Percentiles rank a stretch among this genome's conserved stretches.
Evolutionary conservation across 2,888 invertebrate species (phyloP).

Genomic region (Arge pagana): DNA sequence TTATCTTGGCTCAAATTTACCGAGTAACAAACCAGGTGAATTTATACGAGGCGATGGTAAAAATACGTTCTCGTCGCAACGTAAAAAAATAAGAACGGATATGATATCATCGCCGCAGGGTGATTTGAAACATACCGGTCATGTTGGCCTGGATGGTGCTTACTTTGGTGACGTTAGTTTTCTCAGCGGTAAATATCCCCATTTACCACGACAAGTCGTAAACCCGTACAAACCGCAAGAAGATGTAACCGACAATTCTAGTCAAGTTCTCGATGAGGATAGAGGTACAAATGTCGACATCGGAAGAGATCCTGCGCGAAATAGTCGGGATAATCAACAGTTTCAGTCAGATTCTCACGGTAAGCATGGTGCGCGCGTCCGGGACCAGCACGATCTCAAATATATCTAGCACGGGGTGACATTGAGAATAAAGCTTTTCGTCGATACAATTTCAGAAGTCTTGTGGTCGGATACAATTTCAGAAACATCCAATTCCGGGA

Average conservation of each 20-base stretch:
- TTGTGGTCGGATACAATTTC: slow-evolving; percentile 52
- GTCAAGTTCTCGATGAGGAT: slow-evolving; percentile 47
- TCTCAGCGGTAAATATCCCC: slow-evolving; percentile 73
- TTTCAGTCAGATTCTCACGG: slow-evolving; percentile 43
- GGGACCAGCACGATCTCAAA: neutral
- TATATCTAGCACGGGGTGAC: too few relatives aligned
- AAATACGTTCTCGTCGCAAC: slow-evolving; percentile 61
- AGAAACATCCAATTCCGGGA: slow-evolving; percentile 46
- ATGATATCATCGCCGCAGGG: slow-evolving; percentile 98
- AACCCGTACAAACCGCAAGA: slow-evolving; percentile 88
- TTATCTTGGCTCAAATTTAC: slow-evolving; percentile 78
- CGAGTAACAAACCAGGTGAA: slow-evolving; percentile 64
- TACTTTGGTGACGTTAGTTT: slow-evolving; percentile 93
- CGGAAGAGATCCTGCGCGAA: slow-evolving; percentile 43
- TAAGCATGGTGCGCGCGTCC: slow-evolving; percentile 46
- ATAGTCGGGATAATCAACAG: slow-evolving; percentile 44
- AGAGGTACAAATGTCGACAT: slow-evolving; percentile 34
- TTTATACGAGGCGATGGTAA: slow-evolving; percentile 64
- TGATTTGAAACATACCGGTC: slow-evolving; percentile 94
- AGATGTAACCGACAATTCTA: slow-evolving; percentile 62
- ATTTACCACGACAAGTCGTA: slow-evolving; percentile 86
- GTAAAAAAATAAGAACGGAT: slow-evolving; percentile 76
- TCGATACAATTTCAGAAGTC: slow-evolving; percentile 47
- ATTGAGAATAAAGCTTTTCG: too few relatives aligned
- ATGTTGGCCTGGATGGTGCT: slow-evolving; percentile 96